phyloP scores from a whole-genome alignment of 2,797 vertebrate species.

The Pelochelys cantorii region DNA sequence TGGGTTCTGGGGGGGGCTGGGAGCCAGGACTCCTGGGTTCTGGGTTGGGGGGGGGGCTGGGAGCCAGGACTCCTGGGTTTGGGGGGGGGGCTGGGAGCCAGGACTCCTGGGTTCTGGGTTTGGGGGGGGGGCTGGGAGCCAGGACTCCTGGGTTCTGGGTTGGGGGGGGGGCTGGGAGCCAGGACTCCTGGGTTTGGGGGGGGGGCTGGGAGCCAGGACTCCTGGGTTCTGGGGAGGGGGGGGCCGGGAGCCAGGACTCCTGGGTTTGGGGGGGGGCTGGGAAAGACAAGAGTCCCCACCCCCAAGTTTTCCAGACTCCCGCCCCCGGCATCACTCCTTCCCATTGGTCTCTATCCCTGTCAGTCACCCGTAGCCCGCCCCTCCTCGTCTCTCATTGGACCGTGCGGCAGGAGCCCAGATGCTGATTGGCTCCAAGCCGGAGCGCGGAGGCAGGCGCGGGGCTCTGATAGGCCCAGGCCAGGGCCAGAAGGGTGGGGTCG shows the following conservation, averaged over 20 bases:
- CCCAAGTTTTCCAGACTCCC: too few relatives aligned
- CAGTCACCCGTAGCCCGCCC: neutral
- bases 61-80: neutral
- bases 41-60: too few relatives aligned
- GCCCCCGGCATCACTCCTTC: too few relatives aligned
- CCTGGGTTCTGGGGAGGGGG: neutral
- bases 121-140: neutral
- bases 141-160: too few relatives aligned
- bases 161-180: neutral
- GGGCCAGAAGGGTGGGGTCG: fast-evolving
- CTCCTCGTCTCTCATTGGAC: neutral
- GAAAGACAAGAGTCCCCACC: neutral
- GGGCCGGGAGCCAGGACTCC: neutral
- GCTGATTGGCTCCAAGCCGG: neutral
- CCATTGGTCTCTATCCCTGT: neutral
- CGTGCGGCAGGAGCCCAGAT: too few relatives aligned
- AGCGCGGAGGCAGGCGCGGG: neutral
- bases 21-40: too few relatives aligned
- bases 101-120: neutral
- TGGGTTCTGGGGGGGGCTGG: neutral
- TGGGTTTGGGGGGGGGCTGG: neutral
- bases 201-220: neutral
- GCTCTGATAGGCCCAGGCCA: neutral
- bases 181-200: too few relatives aligned
- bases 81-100: neutral